A percentile compares a stretch with the other conserved stretches of the same genome.
Conservation (phyloP, 2,113 vertebrate genomes). For the Podocnemis expansa region DNA sequence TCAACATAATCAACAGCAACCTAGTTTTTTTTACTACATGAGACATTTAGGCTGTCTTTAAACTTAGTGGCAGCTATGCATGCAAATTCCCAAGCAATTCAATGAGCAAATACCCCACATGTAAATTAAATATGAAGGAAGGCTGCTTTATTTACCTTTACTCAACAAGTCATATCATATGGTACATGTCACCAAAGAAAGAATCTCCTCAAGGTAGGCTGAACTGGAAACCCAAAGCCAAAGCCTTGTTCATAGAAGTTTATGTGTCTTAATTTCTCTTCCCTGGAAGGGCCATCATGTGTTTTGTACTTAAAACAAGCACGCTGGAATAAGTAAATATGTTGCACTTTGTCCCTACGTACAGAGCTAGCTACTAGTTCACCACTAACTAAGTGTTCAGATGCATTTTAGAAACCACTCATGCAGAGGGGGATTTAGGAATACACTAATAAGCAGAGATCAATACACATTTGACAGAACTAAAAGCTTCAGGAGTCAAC, state of each 20-base stretch:
- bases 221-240: not conserved
- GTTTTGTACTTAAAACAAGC: slow-evolving; percentile 11
- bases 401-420: not conserved
- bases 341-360: slow-evolving; percentile 18
- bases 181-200: not conserved
- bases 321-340: not conserved
- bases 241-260: not conserved
- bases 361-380: accelerated
- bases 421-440: not conserved
- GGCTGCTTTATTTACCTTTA: accelerated
- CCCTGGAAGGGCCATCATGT: not conserved
- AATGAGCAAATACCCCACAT: not conserved
- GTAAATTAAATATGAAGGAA: not conserved
- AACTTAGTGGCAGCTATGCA: not conserved
- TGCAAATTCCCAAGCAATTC: not conserved
- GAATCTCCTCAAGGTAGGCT: not conserved
- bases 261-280: not conserved
- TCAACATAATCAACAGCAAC: slow-evolving; percentile 7
- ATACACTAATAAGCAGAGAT: slow-evolving; percentile 36
- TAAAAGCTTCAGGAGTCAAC: not conserved
- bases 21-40: slow-evolving; percentile 34
- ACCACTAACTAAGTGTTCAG: not conserved
- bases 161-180: not conserved
- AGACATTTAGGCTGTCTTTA: slow-evolving; percentile 19
- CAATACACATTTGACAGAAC: slow-evolving; percentile 14